These are phyloP conservation scores for Cichlasoma orientale DNA, from an alignment of 2,797 vertebrate genomes.

Conservation along the genomic window DNA sequence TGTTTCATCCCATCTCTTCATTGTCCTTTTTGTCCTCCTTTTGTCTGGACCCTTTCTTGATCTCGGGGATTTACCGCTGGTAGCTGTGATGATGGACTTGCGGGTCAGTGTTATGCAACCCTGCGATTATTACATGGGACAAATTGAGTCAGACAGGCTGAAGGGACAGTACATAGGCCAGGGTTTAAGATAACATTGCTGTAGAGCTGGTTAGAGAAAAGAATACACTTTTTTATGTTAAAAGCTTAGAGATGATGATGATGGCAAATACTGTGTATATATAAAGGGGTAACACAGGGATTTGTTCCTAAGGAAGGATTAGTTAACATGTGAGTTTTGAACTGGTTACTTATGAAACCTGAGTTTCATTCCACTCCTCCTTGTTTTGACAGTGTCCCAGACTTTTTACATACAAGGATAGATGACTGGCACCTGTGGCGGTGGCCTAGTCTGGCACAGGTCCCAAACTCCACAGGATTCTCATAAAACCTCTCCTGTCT, in stretches of 20 bases:
- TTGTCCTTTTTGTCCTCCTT: constrained; percentile 65
- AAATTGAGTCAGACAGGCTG: constrained; percentile 69
- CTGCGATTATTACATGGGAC: constrained; percentile 56
- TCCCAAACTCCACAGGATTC: constrained; percentile 45
- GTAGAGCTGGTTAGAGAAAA: background rate
- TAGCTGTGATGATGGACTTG: constrained; percentile 39
- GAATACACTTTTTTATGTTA: background rate
- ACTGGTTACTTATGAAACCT: background rate
- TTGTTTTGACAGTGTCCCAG: constrained; percentile 27
- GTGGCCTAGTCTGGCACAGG: constrained; percentile 33
- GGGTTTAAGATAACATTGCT: constrained; percentile 39
- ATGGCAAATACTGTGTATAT: background rate
- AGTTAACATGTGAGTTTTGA: background rate
- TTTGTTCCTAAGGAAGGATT: background rate
- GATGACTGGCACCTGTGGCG: constrained; percentile 39
- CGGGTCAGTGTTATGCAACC: constrained; percentile 68
- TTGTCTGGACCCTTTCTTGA: constrained; percentile 67
- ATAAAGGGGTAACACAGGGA: background rate
- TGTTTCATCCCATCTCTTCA: constrained; percentile 40
- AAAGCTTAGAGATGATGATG: background rate
- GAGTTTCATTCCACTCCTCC: background rate
- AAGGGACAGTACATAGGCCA: constrained; percentile 45
- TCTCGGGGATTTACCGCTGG: constrained; percentile 68
- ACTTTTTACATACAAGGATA: constrained; percentile 24
- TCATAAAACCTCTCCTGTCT: constrained; percentile 35